Percentiles rank a stretch among this genome's conserved stretches.
Evolutionary conservation across 1,140 invertebrate genomes (phyloP).

Genomic region (Drosophila grimshawi): DNA sequence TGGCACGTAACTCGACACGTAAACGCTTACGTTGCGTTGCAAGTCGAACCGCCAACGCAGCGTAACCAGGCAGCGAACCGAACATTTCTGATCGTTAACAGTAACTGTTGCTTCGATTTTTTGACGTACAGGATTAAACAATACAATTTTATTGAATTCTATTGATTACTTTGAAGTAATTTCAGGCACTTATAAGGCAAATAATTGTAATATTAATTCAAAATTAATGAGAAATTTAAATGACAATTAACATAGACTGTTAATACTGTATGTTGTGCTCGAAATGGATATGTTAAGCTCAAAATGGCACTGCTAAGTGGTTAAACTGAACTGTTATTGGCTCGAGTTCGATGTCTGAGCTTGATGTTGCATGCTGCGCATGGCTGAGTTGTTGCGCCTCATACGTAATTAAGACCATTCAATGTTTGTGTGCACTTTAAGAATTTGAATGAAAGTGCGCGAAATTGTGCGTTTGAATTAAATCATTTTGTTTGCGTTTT

Average conservation of each 20-base stretch:
- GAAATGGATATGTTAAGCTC: constrained; percentile 35
- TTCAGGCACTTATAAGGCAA: neutral
- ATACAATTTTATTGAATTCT: neutral
- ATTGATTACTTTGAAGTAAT: neutral
- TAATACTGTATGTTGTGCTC: constrained; percentile 26
- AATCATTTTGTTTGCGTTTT: neutral
- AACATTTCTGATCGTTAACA: constrained; percentile 33
- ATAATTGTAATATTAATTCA: neutral
- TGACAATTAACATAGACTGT: neutral
- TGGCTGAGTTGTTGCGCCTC: neutral
- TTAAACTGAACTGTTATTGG: neutral
- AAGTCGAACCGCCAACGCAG: constrained; percentile 47
- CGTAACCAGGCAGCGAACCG: constrained; percentile 23
- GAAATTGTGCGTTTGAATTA: neutral
- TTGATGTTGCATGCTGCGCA: constrained; percentile 28
- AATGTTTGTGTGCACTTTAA: constrained; percentile 18
- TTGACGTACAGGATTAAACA: neutral
- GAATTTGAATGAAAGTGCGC: constrained; percentile 28
- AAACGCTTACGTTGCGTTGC: constrained; percentile 49
- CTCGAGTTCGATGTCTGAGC: constrained; percentile 21
- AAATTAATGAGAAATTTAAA: constrained; percentile 9
- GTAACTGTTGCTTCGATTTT: neutral
- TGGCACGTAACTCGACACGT: constrained; percentile 39
- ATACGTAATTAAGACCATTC: constrained; percentile 17
- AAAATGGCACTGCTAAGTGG: constrained; percentile 27